Evolutionary conservation across 2,113 vertebrate species (phyloP), one percentile per base, ranked within the genome.

Genomic region (Piaya cayana): DNA sequence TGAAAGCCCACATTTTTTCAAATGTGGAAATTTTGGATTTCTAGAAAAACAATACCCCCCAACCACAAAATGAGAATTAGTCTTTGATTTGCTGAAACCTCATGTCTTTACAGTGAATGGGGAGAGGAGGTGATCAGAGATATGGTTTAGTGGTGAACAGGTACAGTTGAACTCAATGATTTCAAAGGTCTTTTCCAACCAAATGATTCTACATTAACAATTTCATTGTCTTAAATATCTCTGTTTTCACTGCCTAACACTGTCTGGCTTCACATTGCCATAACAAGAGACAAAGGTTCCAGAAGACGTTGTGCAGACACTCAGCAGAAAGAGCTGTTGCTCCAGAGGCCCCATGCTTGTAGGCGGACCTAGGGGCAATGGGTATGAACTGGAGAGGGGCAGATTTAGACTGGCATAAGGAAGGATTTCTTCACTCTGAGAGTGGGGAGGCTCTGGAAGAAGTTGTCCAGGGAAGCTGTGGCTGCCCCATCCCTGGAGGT

Each of bases 1-100:
- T 99, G 94, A 99, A 99, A 52, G 99, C 99, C 99, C 99, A 99
- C 99, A 99, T 99, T 95, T 99, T 99, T 97, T 99, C 99, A 86
- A 99, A 99, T 0, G 99, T 99, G 69, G 99, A 99, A 80, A 99
- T 99, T 96, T 99, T 99, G 50, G 99, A 99, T 98, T 99, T 99
- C 99, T 99, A 98, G 39, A 93, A 91, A 78, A 79, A 76, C 0
- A 1, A 92, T 8, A 42, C 3, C 30, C 75, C 56, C 30, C n/a
- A 2, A 20, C 71, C 78, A 62, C 62, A 47, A 85, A 83, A 94
- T 17, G 63, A 60, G 34, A 92, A 64, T 96, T 88, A 94, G 30
- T 43, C 8, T 16, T 62, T 36, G 9, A 0, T 65, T 77, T 63
- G 55, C 37, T 62, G 34, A 89, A 81, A 59, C 34, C 3, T n/a